phyloP scores from a whole-genome alignment of 2,888 invertebrate species.

The Tolmerus cingulatus region DNA sequence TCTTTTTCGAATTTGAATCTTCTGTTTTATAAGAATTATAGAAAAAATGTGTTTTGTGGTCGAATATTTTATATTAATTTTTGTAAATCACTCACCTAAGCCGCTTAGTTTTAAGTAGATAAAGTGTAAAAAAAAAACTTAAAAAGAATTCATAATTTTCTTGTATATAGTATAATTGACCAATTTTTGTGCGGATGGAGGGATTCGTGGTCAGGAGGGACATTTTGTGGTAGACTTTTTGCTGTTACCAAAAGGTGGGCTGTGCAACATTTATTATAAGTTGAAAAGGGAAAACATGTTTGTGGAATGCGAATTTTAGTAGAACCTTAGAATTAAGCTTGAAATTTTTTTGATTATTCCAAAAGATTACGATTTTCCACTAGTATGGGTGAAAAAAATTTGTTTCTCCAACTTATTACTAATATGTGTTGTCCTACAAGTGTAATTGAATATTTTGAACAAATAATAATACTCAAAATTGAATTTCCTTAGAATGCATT shows the following conservation, averaged over 20 bases:
- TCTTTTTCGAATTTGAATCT: neutral
- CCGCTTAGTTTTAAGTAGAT: neutral
- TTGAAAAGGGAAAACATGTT: neutral
- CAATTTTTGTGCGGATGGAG: neutral
- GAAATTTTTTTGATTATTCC: too few species aligned
- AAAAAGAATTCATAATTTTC: neutral
- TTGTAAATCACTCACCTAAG: neutral
- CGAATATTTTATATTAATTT: neutral
- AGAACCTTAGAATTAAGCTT: too few species aligned
- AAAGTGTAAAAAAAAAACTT: neutral
- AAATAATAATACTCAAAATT: too few species aligned
- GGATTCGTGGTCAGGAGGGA: neutral
- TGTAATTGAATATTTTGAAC: too few species aligned
- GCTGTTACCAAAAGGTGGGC: neutral
- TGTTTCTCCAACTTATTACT: too few species aligned
- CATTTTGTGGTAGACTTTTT: neutral
- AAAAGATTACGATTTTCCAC: too few species aligned
- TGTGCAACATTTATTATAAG: neutral
- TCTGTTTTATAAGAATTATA: neutral
- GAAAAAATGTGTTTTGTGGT: neutral
- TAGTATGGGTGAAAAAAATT: too few species aligned
- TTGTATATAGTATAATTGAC: neutral
- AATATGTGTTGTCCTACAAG: too few species aligned
- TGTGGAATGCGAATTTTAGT: too few species aligned
- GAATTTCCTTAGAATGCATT: too few species aligned